Base-by-base conservation (phyloP, 2,113 vertebrate species). In the Lucifuga dentata region DNA sequence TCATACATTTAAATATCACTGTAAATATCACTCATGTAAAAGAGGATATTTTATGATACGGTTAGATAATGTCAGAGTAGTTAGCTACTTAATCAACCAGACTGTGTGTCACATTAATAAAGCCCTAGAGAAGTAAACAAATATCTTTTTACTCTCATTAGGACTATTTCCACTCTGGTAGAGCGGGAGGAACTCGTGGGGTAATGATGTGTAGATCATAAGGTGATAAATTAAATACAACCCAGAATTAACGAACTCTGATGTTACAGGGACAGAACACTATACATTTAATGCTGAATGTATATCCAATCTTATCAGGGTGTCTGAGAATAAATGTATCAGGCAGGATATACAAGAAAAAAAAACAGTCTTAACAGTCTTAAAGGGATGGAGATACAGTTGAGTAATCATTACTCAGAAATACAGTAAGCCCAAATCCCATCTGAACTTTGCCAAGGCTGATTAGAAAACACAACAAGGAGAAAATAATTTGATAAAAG, bases 91-190 rank as follows among this genome's bases (percentile, higher is more conserved):
- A 84, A 86, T 83, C 79, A 90, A 48, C 61, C 74, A 58, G 48
- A 58, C 48, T 65, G 33, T 62, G 59, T 72, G 68, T 71, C 76
- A 74, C 63, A 78, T 84, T 82, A 84, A 58, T 82, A 74, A 77
- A 81, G 53, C 76, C 57, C 58, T 51, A 72, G 66, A 68, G 65
- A 86, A 81, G 60, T 76, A 86, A 90, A 91, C 85, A 89, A 89
- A 88, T 77, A 68, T 17, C 2, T 62, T 80, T 86, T 66, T 66
- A 35, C 61, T 73, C 68, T 86, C 76, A 88, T 90, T 90, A 90
- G 61, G 46, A 66, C 57, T 58, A 69, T 87, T 83, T 83, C 76
- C 36, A 45, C 60, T 36, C 70, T 63, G 26, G 36, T 80, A 74
- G 66, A 80, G 73, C 46, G 6, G 39, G 71, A 67, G 76, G 76